Percentiles rank a stretch among this genome's conserved stretches.
phyloP scores from a whole-genome alignment of 2,888 invertebrate genomes.

The Baccha elongata region DNA sequence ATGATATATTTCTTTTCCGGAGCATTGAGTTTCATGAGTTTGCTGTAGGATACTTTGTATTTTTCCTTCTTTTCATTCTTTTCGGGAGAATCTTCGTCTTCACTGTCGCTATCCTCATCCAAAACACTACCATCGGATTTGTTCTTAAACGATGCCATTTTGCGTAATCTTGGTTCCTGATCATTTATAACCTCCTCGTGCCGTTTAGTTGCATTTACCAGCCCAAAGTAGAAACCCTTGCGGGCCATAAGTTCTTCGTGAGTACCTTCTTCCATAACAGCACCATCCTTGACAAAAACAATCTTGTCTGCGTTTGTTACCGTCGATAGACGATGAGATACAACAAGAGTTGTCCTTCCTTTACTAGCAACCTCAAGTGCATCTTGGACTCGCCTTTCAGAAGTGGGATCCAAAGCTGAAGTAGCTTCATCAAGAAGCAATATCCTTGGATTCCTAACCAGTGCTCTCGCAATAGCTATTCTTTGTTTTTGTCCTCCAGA shows the following conservation, averaged over 20 bases:
- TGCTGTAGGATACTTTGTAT: conserved; percentile 83
- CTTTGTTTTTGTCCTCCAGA: conserved; percentile 94
- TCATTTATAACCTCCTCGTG: conserved; percentile 77
- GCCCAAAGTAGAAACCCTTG: conserved; percentile 86
- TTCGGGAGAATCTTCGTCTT: no score
- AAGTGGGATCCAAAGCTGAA: conserved; percentile 91
- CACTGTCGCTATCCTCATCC: neutral
- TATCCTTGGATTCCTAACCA: conserved; percentile 89
- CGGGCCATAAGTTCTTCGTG: conserved; percentile 87
- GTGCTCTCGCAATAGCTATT: conserved; percentile 92
- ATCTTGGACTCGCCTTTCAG: conserved; percentile 91
- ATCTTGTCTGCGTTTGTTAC: conserved; percentile 88
- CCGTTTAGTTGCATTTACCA: conserved; percentile 86
- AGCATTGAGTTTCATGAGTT: conserved; percentile 86
- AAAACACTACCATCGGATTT: no score
- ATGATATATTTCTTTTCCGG: conserved; percentile 88
- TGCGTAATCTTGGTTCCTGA: conserved; percentile 55
- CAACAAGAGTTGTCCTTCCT: conserved; percentile 89
- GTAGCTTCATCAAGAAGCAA: conserved; percentile 92
- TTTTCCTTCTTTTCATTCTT: no score
- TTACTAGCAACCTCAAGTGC: conserved; percentile 90
- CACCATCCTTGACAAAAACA: conserved; percentile 88
- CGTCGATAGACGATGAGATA: conserved; percentile 89
- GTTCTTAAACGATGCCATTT: conserved; percentile 12
- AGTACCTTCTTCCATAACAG: conserved; percentile 89